phyloP scores from a whole-genome alignment of 2,888 invertebrate species.

The Schrankia costaestrigalis region DNA sequence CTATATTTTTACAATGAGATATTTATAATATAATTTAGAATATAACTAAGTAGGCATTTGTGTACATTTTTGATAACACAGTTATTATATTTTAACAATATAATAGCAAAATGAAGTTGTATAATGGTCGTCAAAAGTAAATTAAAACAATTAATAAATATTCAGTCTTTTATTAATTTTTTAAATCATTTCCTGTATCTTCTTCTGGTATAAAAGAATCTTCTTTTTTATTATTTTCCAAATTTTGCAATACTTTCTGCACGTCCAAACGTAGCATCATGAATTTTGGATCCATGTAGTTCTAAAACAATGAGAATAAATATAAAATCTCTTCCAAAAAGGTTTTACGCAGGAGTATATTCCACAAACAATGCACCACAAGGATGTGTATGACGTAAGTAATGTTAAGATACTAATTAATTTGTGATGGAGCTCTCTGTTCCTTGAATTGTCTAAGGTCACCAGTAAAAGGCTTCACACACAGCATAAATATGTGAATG shows the following conservation, averaged over 20 bases:
- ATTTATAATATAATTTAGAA: slow-evolving; percentile 63
- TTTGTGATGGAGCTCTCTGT: too few relatives aligned
- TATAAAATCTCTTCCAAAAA: background rate
- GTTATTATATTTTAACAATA: slow-evolving; percentile 33
- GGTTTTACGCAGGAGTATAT: too few relatives aligned
- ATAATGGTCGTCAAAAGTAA: slow-evolving; percentile 65
- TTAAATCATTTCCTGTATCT: slow-evolving; percentile 23
- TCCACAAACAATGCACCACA: too few relatives aligned
- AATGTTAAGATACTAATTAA: too few relatives aligned
- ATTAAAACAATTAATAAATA: slow-evolving; percentile 66
- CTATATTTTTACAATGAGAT: slow-evolving; percentile 75
- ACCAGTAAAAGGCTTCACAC: too few relatives aligned
- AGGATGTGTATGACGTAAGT: too few relatives aligned
- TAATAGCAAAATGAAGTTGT: slow-evolving; percentile 55
- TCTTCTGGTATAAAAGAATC: slow-evolving; percentile 24
- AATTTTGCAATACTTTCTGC: slow-evolving; percentile 65
- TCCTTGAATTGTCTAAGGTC: too few relatives aligned
- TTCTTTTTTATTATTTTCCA: slow-evolving; percentile 53
- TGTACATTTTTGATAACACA: slow-evolving; percentile 74
- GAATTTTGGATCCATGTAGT: slow-evolving; percentile 73
- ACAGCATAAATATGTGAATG: too few relatives aligned
- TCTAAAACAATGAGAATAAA: slow-evolving; percentile 45
- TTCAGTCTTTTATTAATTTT: slow-evolving; percentile 65
- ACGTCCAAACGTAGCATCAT: slow-evolving; percentile 74
- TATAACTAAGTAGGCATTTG: slow-evolving; percentile 59